Evolutionary conservation across 2,797 vertebrate species (phyloP), one percentile per base, ranked within the genome.

Genomic region (Manis crassicaudata): DNA sequence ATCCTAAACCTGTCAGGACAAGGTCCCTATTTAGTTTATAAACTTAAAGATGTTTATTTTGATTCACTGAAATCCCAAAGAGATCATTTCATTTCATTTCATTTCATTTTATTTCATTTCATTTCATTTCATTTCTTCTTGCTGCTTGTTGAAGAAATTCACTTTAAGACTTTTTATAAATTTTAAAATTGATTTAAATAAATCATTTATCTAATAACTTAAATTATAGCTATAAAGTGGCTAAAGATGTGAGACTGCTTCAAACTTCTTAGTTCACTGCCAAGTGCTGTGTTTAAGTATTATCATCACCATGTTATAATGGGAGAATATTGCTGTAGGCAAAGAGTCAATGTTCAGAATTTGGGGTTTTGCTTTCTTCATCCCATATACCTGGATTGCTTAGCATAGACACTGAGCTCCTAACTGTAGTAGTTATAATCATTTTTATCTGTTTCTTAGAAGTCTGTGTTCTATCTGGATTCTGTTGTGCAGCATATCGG

Each of bases 381-480:
- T 81, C 89, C 40, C 68, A 88, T 86, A 23, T 50, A 50, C 21
- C 23, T 14, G 43, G 40, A 27, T 89, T 89, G 65, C 67, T 94
- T 63, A 58, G 75, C 25, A n/a, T 56, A 77, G 72, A 84, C 23
- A 62, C 40, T 60, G 73, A 60, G 29, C 54, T 91, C 40, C 87
- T 94, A 65, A 52, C 73, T 54, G 56, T 25, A 90, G 80, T 82
- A 76, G 9, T 46, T 87, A 60, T 63, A 62, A 83, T 79, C 54
- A 83, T 90, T 96, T 94, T 92, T 56, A 65, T 82, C 75, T 75
- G 63, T 72, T 72, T 83, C 94, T 97, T 98, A 83, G 82, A 84
- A 97, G 91, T 87, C 79, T 97, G 73, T 92, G 88, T 96, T 98
- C 68, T 96, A 40, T 94, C 84, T 96, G 93, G 90, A 82, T 96